Percentiles rank a stretch among this genome's conserved stretches.
phyloP scores from a whole-genome alignment of 2,888 invertebrate species.

The Rhamnusium bicolor region DNA sequence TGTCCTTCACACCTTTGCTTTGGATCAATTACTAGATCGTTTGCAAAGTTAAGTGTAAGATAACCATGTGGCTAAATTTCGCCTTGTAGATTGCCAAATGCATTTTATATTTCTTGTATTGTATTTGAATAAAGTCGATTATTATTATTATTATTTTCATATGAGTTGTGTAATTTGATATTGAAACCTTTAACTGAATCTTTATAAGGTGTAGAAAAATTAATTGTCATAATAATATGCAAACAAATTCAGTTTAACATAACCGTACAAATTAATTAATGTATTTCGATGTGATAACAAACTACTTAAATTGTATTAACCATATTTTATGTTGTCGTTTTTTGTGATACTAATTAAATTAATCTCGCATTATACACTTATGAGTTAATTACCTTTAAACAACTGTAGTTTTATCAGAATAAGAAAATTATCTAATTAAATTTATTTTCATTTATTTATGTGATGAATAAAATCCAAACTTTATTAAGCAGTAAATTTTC shows the following conservation, averaged over 20 bases:
- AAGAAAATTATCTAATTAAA: slow-evolving; percentile 1
- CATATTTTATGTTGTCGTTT: background rate
- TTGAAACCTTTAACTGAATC: no score
- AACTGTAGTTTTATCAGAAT: background rate
- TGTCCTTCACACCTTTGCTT: no score
- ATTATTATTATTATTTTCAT: no score
- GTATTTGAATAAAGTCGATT: no score
- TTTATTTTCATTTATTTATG: background rate
- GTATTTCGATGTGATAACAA: background rate
- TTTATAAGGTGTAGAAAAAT: no score
- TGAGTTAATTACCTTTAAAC: background rate
- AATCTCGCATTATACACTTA: background rate
- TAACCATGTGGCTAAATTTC: no score
- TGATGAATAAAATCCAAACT: background rate
- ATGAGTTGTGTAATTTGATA: no score
- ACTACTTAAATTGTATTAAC: background rate
- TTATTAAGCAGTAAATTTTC: slow-evolving; percentile 19
- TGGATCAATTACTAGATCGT: no score
- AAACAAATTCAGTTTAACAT: background rate
- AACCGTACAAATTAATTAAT: background rate
- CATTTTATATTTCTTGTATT: no score
- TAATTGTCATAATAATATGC: no score
- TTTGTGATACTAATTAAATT: background rate
- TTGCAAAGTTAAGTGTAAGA: no score
- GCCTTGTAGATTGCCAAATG: no score